Evolutionary conservation across 2,113 vertebrate genomes (phyloP).

Genomic region (Potamarius usumacintae): DNA sequence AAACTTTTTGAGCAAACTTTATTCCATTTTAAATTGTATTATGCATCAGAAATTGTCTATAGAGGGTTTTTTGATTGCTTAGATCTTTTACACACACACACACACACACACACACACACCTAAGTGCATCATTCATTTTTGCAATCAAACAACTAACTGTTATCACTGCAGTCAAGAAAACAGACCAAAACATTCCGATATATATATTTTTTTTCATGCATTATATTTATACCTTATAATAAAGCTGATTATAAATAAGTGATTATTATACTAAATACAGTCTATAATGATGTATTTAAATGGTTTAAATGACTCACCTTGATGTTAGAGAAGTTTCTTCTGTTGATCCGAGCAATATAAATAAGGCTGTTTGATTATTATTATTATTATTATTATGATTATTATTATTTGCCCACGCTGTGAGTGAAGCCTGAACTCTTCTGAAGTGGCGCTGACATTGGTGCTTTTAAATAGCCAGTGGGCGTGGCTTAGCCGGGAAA

Average conservation of each 20-base stretch:
- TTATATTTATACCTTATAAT: not conserved
- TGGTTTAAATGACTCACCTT: conserved; percentile 43
- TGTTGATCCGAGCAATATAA: conserved; percentile 3
- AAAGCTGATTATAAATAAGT: not conserved
- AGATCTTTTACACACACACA: not conserved
- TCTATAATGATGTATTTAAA: conserved; percentile 3
- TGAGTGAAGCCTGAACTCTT: conserved; percentile 59
- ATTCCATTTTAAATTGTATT: not conserved
- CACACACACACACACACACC: not conserved
- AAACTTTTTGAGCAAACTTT: not conserved
- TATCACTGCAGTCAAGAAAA: not conserved
- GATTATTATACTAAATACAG: not conserved
- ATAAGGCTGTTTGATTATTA: not conserved
- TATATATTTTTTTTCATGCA: not conserved
- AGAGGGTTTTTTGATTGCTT: not conserved
- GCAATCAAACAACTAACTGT: not conserved
- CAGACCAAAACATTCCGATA: not conserved
- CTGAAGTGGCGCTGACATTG: conserved; percentile 56
- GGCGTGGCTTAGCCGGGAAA: conserved; percentile 59
- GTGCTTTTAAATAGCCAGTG: conserved; percentile 70
- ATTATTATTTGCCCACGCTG: conserved; percentile 40
- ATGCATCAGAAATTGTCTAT: not conserved
- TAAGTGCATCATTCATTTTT: too few relatives aligned
- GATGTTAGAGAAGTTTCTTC: conserved; percentile 7
- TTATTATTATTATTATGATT: not conserved